Conservation (phyloP, 1,140 invertebrate species). For the Pseudoatta argentina region DNA sequence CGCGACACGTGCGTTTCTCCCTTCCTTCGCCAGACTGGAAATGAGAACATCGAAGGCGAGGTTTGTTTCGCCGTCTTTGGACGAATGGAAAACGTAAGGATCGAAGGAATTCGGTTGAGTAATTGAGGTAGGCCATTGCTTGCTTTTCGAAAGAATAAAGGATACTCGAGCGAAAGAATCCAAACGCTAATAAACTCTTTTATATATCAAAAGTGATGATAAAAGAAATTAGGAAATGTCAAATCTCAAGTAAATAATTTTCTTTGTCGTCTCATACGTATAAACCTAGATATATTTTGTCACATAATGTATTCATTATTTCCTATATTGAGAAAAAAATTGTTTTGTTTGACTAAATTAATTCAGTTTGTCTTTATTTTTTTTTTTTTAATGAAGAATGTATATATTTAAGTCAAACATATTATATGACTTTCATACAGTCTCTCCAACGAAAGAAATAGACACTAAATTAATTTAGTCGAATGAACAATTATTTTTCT, state of each 20-base stretch:
- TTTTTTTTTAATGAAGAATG: no score
- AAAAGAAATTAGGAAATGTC: not conserved
- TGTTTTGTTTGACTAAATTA: no score
- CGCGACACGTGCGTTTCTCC: conserved; percentile 65
- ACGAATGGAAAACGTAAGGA: not conserved
- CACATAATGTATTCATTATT: not conserved
- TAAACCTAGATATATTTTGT: not conserved
- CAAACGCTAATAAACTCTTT: not conserved
- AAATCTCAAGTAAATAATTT: not conserved
- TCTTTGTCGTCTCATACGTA: not conserved
- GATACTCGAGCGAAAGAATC: not conserved
- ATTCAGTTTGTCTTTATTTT: no score
- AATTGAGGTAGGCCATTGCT: not conserved
- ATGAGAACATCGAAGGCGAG: conserved; percentile 55
- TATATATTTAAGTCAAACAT: no score
- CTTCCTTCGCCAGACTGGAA: conserved; percentile 41
- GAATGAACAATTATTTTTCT: no score
- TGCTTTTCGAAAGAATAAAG: not conserved
- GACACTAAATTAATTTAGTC: no score
- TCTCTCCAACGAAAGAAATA: no score
- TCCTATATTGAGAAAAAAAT: not conserved
- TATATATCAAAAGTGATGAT: not conserved
- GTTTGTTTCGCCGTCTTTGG: not conserved
- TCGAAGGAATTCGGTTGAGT: not conserved
- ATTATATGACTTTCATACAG: no score